These are phyloP conservation scores for Acestrorhynchus altus DNA, from an alignment of 2,797 vertebrate genomes.

Conservation along the genomic window DNA sequence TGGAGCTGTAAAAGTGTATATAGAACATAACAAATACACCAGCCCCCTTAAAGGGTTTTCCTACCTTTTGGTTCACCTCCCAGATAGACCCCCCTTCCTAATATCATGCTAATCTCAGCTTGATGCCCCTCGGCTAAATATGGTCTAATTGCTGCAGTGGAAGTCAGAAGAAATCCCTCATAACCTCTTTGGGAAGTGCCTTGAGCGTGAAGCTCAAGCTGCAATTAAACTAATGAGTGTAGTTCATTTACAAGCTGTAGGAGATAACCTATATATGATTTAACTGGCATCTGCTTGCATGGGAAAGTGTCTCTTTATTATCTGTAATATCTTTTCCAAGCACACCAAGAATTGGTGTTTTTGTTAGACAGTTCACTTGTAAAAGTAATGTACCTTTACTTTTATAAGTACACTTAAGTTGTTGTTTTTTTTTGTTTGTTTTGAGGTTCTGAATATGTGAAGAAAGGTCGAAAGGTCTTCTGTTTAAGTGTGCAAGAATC, in stretches of 20 bases:
- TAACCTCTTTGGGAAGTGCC: background rate
- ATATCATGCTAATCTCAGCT: background rate
- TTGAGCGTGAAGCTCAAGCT: slow-evolving; percentile 1
- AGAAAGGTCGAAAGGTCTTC: no score
- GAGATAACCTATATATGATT: background rate
- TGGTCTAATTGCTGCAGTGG: background rate
- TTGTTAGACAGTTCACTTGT: background rate
- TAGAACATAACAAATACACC: slow-evolving; percentile 3
- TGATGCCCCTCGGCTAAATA: slow-evolving; percentile 1
- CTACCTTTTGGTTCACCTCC: slow-evolving; percentile 22
- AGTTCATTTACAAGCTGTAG: slow-evolving; percentile 18
- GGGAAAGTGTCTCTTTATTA: background rate
- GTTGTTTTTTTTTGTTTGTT: no score
- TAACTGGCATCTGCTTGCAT: background rate
- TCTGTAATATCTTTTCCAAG: background rate
- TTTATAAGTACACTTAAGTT: no score
- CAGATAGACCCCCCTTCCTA: background rate
- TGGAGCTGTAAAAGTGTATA: slow-evolving; percentile 23
- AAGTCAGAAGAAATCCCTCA: slow-evolving; percentile 12
- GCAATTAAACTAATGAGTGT: slow-evolving; percentile 7
- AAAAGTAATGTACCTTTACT: no score
- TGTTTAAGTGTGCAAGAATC: no score
- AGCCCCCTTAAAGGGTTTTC: slow-evolving; percentile 7
- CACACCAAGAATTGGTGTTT: background rate
- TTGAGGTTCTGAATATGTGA: no score